Evolutionary conservation across 2,888 invertebrate genomes (phyloP).

Genomic region (Sisyra nigra): DNA sequence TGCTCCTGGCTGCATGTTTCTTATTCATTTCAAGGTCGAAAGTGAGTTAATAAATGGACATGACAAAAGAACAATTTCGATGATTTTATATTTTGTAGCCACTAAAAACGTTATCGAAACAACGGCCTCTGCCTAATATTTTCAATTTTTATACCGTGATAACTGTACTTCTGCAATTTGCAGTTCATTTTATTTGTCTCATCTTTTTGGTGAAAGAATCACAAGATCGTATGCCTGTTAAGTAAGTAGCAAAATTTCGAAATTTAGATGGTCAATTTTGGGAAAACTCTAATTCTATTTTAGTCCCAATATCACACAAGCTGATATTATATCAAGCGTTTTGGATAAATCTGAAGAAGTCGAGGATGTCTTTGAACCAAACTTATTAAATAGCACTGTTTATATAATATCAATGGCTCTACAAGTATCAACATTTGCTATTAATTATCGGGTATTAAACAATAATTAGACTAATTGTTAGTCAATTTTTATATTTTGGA

Average conservation of each 20-base stretch:
- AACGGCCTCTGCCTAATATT: constrained; percentile 93
- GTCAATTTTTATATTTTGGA: constrained; percentile 12
- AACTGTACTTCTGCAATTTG: constrained; percentile 88
- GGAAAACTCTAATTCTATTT: constrained; percentile 12
- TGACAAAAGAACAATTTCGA: neutral
- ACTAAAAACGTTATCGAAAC: constrained; percentile 76
- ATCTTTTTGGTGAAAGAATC: constrained; percentile 80
- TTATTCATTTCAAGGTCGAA: constrained; percentile 96
- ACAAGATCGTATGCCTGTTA: constrained; percentile 48
- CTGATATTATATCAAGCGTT: constrained; percentile 6
- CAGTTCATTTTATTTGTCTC: constrained; percentile 83
- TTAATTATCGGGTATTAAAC: constrained; percentile 94
- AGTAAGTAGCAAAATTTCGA: constrained; percentile 30
- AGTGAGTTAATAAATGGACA: constrained; percentile 31
- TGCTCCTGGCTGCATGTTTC: constrained; percentile 91
- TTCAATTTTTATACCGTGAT: constrained; percentile 95
- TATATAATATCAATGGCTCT: constrained; percentile 96
- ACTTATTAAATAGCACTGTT: constrained; percentile 91
- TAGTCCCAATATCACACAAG: constrained; percentile 32
- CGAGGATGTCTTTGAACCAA: constrained; percentile 78
- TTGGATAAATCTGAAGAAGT: constrained; percentile 40
- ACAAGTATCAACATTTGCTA: constrained; percentile 96
- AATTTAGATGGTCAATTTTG: neutral
- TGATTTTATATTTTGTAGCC: constrained; percentile 42
- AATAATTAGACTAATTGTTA: constrained; percentile 7